Evolutionary conservation across 1,140 invertebrate genomes (phyloP).

Genomic region (Hestina assimilis): DNA sequence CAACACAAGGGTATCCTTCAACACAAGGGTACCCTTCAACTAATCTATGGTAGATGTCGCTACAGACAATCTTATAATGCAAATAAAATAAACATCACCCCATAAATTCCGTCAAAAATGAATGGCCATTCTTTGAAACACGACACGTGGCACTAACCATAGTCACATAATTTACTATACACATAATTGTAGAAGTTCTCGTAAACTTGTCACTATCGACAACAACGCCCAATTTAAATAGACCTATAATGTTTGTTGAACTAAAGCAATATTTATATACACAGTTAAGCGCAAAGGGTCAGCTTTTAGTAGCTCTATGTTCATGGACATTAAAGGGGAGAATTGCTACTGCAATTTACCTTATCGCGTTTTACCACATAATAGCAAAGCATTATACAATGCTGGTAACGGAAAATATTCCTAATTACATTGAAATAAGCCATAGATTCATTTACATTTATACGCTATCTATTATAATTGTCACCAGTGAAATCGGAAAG

Average conservation of each 20-base stretch:
- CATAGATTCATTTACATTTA: neutral
- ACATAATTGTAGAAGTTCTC: neutral
- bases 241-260: neutral
- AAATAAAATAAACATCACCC: too few relatives aligned
- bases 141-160: neutral
- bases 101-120: neutral
- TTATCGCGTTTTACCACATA: neutral
- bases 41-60: too few relatives aligned
- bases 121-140: neutral
- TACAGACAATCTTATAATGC: too few relatives aligned
- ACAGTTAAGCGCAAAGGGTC: neutral
- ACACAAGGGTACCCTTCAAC: too few relatives aligned
- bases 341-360: conserved; percentile 12
- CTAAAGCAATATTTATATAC: neutral
- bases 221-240: neutral
- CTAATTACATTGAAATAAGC: neutral
- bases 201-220: neutral
- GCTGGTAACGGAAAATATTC: neutral
- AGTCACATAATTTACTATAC: neutral
- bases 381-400: neutral
- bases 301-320: neutral
- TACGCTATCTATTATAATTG: neutral
- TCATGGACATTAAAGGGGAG: conserved; percentile 4
- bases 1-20: too few relatives aligned
- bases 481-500: neutral